Evolutionary conservation across 1,140 invertebrate genomes (phyloP).

Genomic region (Drosophila sucinea): DNA sequence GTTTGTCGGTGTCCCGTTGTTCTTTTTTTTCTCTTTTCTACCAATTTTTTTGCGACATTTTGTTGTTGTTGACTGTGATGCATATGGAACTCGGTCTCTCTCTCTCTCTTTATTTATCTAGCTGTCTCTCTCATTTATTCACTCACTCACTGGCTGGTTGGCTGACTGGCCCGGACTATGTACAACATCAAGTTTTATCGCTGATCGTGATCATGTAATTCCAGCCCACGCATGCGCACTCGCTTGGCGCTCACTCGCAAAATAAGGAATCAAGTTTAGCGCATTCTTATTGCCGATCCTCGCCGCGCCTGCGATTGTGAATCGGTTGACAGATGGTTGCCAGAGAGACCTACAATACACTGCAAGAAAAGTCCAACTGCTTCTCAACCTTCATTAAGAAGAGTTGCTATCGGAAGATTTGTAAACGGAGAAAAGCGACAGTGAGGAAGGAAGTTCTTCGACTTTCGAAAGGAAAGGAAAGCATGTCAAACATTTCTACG

Average conservation of each 20-base stretch:
- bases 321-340: constrained; percentile 78
- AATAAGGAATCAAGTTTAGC: constrained; percentile 78
- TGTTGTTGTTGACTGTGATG: constrained; percentile 37
- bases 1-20: constrained; percentile 55
- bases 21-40: constrained; percentile 4
- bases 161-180: constrained; percentile 51
- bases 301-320: constrained; percentile 43
- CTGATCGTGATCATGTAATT: constrained; percentile 83
- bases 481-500: too few species aligned
- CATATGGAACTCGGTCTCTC: constrained; percentile 33
- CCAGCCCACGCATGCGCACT: constrained; percentile 82
- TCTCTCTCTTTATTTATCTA: neutral
- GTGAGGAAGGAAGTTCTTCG: too few species aligned
- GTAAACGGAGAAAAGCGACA: too few species aligned
- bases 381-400: too few species aligned
- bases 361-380: constrained; percentile 16
- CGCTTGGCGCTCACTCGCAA: constrained; percentile 54
- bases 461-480: too few species aligned
- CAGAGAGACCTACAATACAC: constrained; percentile 62
- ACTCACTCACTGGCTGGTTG: constrained; percentile 9
- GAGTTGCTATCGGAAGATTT: too few species aligned
- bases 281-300: constrained; percentile 71
- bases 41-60: constrained; percentile 68
- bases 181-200: constrained; percentile 83
- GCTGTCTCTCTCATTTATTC: constrained; percentile 18